Evolutionary conservation across 2,797 vertebrate species (phyloP), one percentile per base, ranked within the genome.

Genomic region (Merluccius polli): DNA sequence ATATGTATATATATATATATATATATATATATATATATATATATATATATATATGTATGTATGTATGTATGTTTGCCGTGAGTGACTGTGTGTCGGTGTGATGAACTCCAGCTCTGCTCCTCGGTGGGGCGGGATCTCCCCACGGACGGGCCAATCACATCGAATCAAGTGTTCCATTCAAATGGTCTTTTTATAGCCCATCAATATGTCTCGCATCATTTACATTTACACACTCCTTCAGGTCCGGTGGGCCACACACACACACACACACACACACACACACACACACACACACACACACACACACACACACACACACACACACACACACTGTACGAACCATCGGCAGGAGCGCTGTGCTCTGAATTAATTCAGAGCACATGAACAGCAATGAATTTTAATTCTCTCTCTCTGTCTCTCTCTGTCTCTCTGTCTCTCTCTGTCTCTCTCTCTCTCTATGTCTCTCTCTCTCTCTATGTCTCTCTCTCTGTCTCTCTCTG

Each of bases 171-270:
- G 24, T 13, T 41, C 73, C 10, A 69, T 75, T 68, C 15, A 69
- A 68, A 65, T 65, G 3, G 27, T 65, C 59, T 65, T 65, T 65
- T 65, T 27, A 65, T 65, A 27, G 59, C 24, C 2, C 59, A 65
- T 65, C 59, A 27, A 65, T 59, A 59, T 27, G 24, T 65, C 59
- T 65, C 10, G 59, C 59, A 12, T 65, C 59, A 65, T 65, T 65
- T 65, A 65, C 59, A 65, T 65, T 59, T 65, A 27, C 59, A 65
- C 59, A 65, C 27, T 65, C 59, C 59, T 65, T 65, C 59, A 65
- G 32, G 68, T 70, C 59, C 59, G 10, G 11, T 65, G 59, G 59
- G n/a, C 59, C n/a, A 12, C 59, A 27, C 52, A 2, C 41, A 29
- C 63, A 11, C 63, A 29, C 63, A 24, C 27, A 67, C 63, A 67